Base-by-base conservation (phyloP, 2,888 invertebrate species). In the Meganola albula region DNA sequence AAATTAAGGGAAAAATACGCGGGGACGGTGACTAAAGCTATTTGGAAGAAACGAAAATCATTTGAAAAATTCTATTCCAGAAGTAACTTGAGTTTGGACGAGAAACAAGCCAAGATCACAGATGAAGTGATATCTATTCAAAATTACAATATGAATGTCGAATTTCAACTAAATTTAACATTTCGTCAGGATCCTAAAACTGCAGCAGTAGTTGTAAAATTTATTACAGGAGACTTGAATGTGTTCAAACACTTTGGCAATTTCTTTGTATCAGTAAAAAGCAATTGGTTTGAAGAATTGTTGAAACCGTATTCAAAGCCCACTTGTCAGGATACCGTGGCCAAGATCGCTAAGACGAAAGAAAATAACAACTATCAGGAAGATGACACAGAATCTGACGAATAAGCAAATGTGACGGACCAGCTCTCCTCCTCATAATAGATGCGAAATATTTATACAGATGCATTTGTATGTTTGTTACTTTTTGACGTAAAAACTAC, bases 21-120 rank as follows among this genome's bases (percentile, higher is more conserved):
- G 9, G 62, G 60, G 0, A 27, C 18, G 0, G 18, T 73, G 23
- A 58, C 53, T 0, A 67, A 58, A 28, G 46, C 73, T 1, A 44
- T 79, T 10, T 80, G 82, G 79, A 69, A 60, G 31, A 43, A n/a
- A n/a, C 48, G 77, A 14, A 73, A 70, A 31, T 48, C 45, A 33
- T 66, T 63, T 37, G 27, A 39, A 1, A 55, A 46, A 14, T 16
- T 62, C 4, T 58, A 56, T 45, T 10, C 25, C 1, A 24, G 46
- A 22, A 22, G 3, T 5, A 7, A 53, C 0, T 6, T 68, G 3
- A 37, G 38, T 3, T 61, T 74, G 21, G 27, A 54, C 0, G 58
- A 70, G 29, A 66, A 52, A 12, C 74, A 80, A 36, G 44, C 34
- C 2, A 42, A 33, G 29, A 68, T 79, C 24, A 71, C 75, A 0